These are phyloP conservation scores for Tupaia chinensis DNA, from an alignment of 2,113 vertebrate species.

Conservation along the genomic window DNA sequence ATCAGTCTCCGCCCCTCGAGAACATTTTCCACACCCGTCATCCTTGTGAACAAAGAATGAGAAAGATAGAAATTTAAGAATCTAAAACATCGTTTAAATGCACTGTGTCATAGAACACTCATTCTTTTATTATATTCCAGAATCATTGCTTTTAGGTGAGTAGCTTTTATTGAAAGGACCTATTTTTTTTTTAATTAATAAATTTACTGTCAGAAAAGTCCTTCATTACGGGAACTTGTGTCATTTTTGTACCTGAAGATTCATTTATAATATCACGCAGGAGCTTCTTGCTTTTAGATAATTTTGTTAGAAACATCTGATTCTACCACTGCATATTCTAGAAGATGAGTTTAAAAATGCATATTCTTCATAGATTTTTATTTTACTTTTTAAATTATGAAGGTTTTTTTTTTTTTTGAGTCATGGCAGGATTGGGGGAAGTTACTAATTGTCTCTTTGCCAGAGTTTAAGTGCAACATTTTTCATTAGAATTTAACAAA, in stretches of 20 bases:
- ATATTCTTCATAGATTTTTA: slow-evolving; percentile 78
- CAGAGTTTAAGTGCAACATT: slow-evolving; percentile 90
- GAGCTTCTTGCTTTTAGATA: background rate
- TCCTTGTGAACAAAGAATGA: slow-evolving; percentile 71
- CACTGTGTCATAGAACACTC: slow-evolving; percentile 11
- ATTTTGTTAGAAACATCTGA: background rate
- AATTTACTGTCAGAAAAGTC: slow-evolving; percentile 61
- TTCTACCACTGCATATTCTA: slow-evolving; percentile 45
- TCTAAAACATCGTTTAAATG: slow-evolving; percentile 66
- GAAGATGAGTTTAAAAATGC: slow-evolving; percentile 78
- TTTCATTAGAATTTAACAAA: slow-evolving; percentile 92
- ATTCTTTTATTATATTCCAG: slow-evolving; percentile 16
- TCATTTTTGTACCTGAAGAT: slow-evolving; percentile 34
- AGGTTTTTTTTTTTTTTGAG: slow-evolving; percentile 78
- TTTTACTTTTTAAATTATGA: slow-evolving; percentile 77
- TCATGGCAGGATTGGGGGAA: slow-evolving; percentile 54
- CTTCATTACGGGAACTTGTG: slow-evolving; percentile 55
- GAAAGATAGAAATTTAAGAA: slow-evolving; percentile 66
- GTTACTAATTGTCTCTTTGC: slow-evolving; percentile 87
- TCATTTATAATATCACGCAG: background rate
- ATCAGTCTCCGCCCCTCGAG: background rate
- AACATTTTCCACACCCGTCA: background rate
- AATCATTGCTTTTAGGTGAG: slow-evolving; percentile 58
- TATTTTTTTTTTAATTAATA: slow-evolving; percentile 70
- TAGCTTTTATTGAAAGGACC: slow-evolving; percentile 60